These are phyloP conservation scores for Climacteris rufus DNA, from an alignment of 2,113 vertebrate species.

Conservation along the genomic window DNA sequence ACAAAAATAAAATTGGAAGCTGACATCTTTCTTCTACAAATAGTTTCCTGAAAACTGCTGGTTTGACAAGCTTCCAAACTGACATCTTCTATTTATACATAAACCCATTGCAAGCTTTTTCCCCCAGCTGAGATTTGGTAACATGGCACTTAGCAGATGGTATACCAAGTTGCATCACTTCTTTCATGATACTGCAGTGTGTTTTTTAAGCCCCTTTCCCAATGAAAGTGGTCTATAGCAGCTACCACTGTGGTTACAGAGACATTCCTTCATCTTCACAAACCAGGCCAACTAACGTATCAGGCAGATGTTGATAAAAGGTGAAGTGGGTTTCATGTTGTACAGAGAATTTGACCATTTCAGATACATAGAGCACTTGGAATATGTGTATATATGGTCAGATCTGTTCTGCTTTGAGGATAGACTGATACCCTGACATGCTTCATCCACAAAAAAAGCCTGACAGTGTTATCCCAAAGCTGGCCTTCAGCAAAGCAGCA, in stretches of 20 bases:
- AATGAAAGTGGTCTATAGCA: not conserved
- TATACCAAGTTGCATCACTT: not conserved
- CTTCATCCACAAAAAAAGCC: not conserved
- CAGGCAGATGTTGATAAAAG: not conserved
- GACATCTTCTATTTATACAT: conserved; percentile 55
- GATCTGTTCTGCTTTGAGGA: not conserved
- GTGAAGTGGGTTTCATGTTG: not conserved
- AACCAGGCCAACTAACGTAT: not conserved
- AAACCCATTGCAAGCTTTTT: conserved; percentile 5
- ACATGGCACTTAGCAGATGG: conserved; percentile 44
- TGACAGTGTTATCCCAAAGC: not conserved
- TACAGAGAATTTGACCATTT: not conserved
- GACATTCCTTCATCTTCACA: not conserved
- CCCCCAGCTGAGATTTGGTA: conserved; percentile 32
- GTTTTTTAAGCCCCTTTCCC: not conserved
- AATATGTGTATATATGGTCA: not conserved
- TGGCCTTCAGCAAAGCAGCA: not conserved
- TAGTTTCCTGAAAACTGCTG: conserved; percentile 27
- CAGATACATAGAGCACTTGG: not conserved
- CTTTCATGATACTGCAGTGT: not conserved
- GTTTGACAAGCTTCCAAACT: conserved; percentile 46
- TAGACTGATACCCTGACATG: not conserved
- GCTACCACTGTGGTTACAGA: not conserved
- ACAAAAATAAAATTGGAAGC: conserved; percentile 40
- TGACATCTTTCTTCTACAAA: conserved; percentile 36